A percentile compares a stretch with the other conserved stretches of the same genome.
Evolutionary conservation across 2,888 invertebrate species (phyloP).

Genomic region (Ypsolopha sequella): DNA sequence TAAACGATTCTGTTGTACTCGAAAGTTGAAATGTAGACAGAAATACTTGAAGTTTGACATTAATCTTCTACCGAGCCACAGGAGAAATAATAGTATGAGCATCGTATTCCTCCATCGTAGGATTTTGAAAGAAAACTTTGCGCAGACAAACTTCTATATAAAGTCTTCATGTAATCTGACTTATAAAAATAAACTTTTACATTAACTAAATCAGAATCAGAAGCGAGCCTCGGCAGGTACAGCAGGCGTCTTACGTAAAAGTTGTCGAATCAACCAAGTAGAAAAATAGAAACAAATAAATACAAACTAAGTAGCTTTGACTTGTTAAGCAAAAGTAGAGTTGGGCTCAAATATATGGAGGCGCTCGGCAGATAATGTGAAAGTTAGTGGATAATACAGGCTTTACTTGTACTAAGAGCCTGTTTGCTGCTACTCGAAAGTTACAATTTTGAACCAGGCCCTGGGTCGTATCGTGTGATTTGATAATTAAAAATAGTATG

Average conservation of each 20-base stretch:
- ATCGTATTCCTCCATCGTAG: slow-evolving; percentile 58
- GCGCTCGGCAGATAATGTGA: slow-evolving; percentile 56
- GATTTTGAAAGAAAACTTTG: slow-evolving; percentile 64
- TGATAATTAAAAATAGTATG: slow-evolving; percentile 15
- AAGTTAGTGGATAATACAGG: slow-evolving; percentile 59
- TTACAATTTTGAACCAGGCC: slow-evolving; percentile 27
- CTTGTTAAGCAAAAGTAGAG: slow-evolving; percentile 58
- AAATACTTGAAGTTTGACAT: slow-evolving; percentile 50
- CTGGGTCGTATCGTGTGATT: slow-evolving; percentile 28
- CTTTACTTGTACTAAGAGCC: slow-evolving; percentile 37
- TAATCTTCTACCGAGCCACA: slow-evolving; percentile 55
- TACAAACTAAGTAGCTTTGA: slow-evolving; percentile 62
- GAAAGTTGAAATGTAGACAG: not conserved
- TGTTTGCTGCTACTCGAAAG: slow-evolving; percentile 38
- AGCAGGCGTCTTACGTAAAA: slow-evolving; percentile 38
- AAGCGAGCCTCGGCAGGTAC: slow-evolving; percentile 43
- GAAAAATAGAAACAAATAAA: slow-evolving; percentile 66
- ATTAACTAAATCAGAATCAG: slow-evolving; percentile 70
- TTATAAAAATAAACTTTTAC: slow-evolving; percentile 73
- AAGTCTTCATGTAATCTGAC: slow-evolving; percentile 68
- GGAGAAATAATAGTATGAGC: too few species aligned
- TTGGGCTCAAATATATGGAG: slow-evolving; percentile 53
- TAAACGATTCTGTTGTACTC: not conserved
- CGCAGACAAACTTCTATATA: slow-evolving; percentile 49
- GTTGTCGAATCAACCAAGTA: slow-evolving; percentile 56